phyloP scores from a whole-genome alignment of 2,113 vertebrate species.

The Spheniscus mendiculus region DNA sequence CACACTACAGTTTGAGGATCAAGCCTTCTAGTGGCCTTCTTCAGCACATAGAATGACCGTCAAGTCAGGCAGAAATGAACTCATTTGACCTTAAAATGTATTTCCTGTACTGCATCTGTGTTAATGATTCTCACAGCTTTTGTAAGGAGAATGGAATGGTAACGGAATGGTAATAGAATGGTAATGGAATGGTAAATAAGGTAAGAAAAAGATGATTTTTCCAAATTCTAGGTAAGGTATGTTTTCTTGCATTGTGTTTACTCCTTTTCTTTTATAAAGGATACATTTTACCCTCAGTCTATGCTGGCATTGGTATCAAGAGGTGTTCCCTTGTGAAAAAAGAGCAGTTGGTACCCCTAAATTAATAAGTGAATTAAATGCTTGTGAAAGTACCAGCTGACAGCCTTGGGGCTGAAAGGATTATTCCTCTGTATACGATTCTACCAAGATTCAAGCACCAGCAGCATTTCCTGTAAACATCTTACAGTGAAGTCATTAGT shows the following conservation, averaged over 20 bases:
- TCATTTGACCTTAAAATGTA: not conserved
- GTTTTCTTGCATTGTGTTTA: not conserved
- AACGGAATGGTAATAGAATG: not conserved
- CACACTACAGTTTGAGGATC: not conserved
- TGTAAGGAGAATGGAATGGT: not conserved
- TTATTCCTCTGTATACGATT: not conserved
- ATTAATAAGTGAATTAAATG: not conserved
- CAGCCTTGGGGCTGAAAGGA: not conserved
- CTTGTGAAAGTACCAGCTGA: not conserved
- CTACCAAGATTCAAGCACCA: not conserved
- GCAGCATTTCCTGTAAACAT: not conserved
- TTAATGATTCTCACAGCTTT: not conserved
- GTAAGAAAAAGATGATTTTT: not conserved
- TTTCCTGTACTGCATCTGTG: not conserved
- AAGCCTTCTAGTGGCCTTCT: not conserved
- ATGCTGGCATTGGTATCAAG: not conserved
- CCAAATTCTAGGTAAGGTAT: not conserved
- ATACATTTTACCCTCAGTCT: not conserved
- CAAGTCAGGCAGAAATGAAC: not conserved
- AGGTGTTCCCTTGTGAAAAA: not conserved
- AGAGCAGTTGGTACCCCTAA: not conserved
- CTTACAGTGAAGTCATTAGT: not conserved
- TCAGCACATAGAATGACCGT: not conserved
- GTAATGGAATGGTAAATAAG: not conserved
- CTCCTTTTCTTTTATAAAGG: not conserved